phyloP scores from a whole-genome alignment of 2,797 vertebrate species.

The Leuciscus waleckii region DNA sequence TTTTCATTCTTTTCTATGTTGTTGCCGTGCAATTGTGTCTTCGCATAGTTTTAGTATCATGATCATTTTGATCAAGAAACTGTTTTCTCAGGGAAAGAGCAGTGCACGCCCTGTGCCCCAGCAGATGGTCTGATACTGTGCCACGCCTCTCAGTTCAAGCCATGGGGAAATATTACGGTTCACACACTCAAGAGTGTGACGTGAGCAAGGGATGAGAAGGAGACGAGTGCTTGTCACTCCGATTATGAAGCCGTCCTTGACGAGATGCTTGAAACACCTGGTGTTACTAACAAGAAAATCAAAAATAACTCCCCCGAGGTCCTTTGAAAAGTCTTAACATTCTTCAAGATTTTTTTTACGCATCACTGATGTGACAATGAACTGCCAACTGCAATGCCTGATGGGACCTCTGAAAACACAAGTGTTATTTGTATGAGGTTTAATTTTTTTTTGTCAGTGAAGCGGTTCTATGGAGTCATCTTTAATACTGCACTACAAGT shows the following conservation, averaged over 20 bases:
- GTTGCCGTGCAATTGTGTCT: not conserved
- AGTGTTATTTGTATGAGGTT: conserved; percentile 49
- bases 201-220: conserved; percentile 58
- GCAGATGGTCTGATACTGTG: conserved; percentile 33
- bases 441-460: not conserved
- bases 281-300: conserved; percentile 68
- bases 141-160: conserved; percentile 28
- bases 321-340: conserved; percentile 55
- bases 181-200: conserved; percentile 41
- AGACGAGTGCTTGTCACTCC: conserved; percentile 71
- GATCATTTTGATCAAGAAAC: conserved; percentile 15
- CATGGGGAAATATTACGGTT: conserved; percentile 51
- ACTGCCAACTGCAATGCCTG: conserved; percentile 30
- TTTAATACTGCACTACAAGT: not conserved
- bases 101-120: conserved; percentile 18
- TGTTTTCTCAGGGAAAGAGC: conserved; percentile 16
- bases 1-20: not conserved
- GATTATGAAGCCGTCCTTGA: conserved; percentile 58
- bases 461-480: not conserved
- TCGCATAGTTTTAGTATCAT: conserved; percentile 2
- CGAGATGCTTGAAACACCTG: conserved; percentile 64
- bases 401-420: conserved; percentile 44
- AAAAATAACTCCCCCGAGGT: conserved; percentile 51
- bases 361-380: conserved; percentile 49
- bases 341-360: conserved; percentile 49